These are phyloP conservation scores for Enteromius paludinosus DNA, from an alignment of 2,797 vertebrate species.

Conservation along the genomic window DNA sequence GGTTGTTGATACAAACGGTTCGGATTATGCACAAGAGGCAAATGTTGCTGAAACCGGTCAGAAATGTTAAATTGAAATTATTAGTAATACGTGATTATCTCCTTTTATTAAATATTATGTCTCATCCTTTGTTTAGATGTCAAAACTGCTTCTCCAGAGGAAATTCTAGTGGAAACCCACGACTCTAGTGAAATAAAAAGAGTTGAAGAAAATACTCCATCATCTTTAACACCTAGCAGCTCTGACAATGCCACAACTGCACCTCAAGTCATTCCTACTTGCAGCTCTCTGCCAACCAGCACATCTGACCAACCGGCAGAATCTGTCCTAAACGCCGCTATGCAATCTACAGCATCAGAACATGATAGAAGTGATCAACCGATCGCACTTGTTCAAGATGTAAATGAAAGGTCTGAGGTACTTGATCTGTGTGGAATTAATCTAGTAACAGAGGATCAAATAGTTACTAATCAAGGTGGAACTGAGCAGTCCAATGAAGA, in stretches of 20 bases:
- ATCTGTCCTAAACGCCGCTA: background rate
- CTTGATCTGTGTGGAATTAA: slow-evolving; percentile 11
- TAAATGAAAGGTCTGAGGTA: slow-evolving; percentile 22
- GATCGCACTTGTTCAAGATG: slow-evolving; percentile 8
- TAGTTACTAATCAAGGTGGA: slow-evolving; percentile 13
- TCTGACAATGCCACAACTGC: slow-evolving; percentile 8
- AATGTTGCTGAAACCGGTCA: slow-evolving; percentile 10
- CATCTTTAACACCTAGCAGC: background rate
- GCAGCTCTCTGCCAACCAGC: background rate
- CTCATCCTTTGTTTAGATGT: background rate
- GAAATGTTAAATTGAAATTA: background rate
- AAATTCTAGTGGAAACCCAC: slow-evolving; percentile 58
- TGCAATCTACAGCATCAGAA: slow-evolving; percentile 1
- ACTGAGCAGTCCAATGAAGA: background rate
- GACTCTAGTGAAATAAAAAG: slow-evolving; percentile 11
- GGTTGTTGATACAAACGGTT: slow-evolving; percentile 19
- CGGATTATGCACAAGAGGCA: slow-evolving; percentile 20
- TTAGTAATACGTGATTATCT: background rate
- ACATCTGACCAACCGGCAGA: slow-evolving; percentile 7
- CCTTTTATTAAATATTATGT: slow-evolving; percentile 14
- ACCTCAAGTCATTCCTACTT: slow-evolving; percentile 8
- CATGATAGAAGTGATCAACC: background rate
- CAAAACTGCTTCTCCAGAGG: slow-evolving; percentile 28
- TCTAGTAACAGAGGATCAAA: background rate
- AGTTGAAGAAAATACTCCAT: background rate